Base-by-base conservation (phyloP, 2,797 vertebrate genomes). In the Cyclopterus lumpus region DNA sequence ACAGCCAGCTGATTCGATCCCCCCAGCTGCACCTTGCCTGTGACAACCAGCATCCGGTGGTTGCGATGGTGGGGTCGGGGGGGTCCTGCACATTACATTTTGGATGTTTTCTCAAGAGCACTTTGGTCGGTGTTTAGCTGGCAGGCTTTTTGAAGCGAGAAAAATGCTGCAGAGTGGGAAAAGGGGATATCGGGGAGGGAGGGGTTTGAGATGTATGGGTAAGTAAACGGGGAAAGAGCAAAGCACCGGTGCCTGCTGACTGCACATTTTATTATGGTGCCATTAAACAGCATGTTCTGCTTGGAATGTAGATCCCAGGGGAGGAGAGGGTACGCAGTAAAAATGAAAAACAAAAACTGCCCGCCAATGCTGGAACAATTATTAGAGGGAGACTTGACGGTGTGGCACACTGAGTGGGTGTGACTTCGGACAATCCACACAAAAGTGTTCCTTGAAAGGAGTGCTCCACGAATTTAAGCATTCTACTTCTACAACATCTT, bases 231-330 rank as follows among this genome's bases (percentile, higher is more conserved):
- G 53, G 60, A 78, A 82, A 75, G 73, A 81, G 80, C 75, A 75
- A 84, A 85, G 80, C 75, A 54, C 74, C 81, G 26, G 65, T 46
- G 75, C 66, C 79, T 89, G 87, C 90, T 88, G 83, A 88, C 77
- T 80, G 80, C 81, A 89, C 77, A 73, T 86, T 92, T 89, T 89
- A 89, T 84, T 83, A 90, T 55, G 42, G 79, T 83, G 77, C 90
- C 87, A 93, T 91, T 92, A 92, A 93, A 93, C 80, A 91, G 85
- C 90, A 90, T 86, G 77, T 80, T 79, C 68, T 53, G 73, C 49
- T 73, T 80, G 86, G 91, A 90, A 92, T 83, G 82, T 86, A 83
- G 81, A 82, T 85, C 88, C 73, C 77, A 72, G 51, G 70, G 74
- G 76, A 87, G 77, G 73, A 79, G 63, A 75, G 80, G 74, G 83